A percentile compares a stretch with the other conserved stretches of the same genome.
These are phyloP conservation scores for Cremastinae sp. DNA, from an alignment of 2,888 invertebrate species.

Conservation along the genomic window DNA sequence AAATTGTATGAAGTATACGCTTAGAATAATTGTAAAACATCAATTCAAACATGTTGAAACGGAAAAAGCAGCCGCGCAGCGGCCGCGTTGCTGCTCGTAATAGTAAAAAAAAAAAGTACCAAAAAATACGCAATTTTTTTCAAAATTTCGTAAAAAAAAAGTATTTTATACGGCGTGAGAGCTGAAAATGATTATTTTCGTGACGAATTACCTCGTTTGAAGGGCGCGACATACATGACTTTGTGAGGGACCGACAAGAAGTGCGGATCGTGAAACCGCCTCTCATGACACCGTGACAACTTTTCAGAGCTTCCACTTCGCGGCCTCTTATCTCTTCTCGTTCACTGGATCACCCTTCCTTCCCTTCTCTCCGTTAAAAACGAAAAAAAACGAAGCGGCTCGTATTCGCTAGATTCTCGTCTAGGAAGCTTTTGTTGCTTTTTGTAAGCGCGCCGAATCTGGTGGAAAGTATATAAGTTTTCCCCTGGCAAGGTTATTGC, in stretches of 20 bases:
- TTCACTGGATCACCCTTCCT: constrained; percentile 44
- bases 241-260: constrained; percentile 78
- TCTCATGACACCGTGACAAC: constrained; percentile 80
- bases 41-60: too few relatives aligned
- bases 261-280: constrained; percentile 80
- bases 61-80: too few relatives aligned
- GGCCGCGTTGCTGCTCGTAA: too few relatives aligned
- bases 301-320: constrained; percentile 74
- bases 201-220: constrained; percentile 77
- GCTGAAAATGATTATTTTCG: too few relatives aligned
- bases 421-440: not conserved
- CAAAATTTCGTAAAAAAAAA: too few relatives aligned
- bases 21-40: too few relatives aligned
- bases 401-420: too few relatives aligned
- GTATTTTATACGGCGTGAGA: too few relatives aligned
- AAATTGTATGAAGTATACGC: too few relatives aligned
- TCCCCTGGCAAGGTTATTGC: too few relatives aligned
- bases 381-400: constrained; percentile 17
- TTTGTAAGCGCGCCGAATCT: constrained; percentile 10
- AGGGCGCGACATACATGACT: constrained; percentile 81
- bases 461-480: constrained; percentile 1
- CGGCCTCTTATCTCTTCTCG: constrained; percentile 56
- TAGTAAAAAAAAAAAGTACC: too few relatives aligned
- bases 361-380: constrained; percentile 25
- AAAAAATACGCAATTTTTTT: too few relatives aligned